Evolutionary conservation across 1,140 invertebrate genomes (phyloP).

Genomic region (Drosophila pruinosa): DNA sequence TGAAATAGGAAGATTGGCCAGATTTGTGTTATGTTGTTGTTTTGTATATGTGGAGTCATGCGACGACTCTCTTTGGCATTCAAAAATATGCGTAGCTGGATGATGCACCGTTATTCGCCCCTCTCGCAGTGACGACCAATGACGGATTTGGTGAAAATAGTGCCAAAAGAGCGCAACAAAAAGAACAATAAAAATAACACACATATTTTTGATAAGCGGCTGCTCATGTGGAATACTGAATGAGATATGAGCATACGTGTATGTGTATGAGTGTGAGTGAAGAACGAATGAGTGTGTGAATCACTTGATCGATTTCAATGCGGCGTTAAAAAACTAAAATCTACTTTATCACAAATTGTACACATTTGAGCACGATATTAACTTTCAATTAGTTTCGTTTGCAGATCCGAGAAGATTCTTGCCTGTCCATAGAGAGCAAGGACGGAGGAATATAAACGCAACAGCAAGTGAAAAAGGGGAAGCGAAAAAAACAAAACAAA

Average conservation of each 20-base stretch:
- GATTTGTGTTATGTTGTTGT: background rate
- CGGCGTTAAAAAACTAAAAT: slow-evolving; percentile 6
- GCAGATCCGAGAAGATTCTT: slow-evolving; percentile 14
- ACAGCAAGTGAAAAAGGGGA: background rate
- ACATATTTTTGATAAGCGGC: slow-evolving; percentile 45
- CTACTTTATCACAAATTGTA: slow-evolving; percentile 10
- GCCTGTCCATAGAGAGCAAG: background rate
- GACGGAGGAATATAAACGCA: background rate
- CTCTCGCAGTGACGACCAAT: background rate
- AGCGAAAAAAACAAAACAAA: slow-evolving; percentile 4
- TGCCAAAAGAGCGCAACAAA: slow-evolving; percentile 33
- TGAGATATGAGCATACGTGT: slow-evolving; percentile 24
- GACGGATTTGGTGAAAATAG: slow-evolving; percentile 30
- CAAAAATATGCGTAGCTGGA: slow-evolving; percentile 32
- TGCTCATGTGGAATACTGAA: slow-evolving; percentile 21
- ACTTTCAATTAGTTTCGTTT: slow-evolving; percentile 26
- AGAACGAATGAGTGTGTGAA: slow-evolving; percentile 22
- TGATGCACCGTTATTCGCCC: slow-evolving; percentile 29
- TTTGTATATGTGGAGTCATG: slow-evolving; percentile 9
- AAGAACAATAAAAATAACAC: slow-evolving; percentile 34
- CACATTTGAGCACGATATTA: too few species aligned
- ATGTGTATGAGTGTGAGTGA: background rate
- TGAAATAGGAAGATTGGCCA: slow-evolving; percentile 3
- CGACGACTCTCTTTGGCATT: slow-evolving; percentile 25
- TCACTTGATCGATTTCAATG: slow-evolving; percentile 43